Percentiles rank a stretch among this genome's conserved stretches.
These are phyloP conservation scores for Cryptocheilus praepositus DNA, from an alignment of 2,888 invertebrate genomes.

Conservation along the genomic window DNA sequence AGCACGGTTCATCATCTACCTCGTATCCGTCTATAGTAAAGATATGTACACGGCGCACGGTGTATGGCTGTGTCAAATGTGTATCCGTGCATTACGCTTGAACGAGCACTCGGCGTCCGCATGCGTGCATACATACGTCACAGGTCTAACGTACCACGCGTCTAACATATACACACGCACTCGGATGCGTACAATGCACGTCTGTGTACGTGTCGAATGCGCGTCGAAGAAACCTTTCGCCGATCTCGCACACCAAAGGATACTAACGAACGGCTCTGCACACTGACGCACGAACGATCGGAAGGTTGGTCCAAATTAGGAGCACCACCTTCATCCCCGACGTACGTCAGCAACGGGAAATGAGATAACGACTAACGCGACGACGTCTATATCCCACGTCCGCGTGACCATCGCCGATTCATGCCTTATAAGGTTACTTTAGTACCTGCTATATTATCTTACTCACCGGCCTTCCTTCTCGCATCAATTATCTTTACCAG, in stretches of 20 bases:
- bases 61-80: conserved; percentile 9
- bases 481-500: conserved; percentile 9
- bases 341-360: too few relatives aligned
- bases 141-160: not conserved
- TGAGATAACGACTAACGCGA: too few relatives aligned
- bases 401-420: too few relatives aligned
- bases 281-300: not conserved
- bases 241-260: conserved; percentile 33
- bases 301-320: too few relatives aligned
- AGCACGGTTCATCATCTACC: conserved; percentile 27
- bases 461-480: not conserved
- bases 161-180: conserved; percentile 38
- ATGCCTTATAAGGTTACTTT: not conserved
- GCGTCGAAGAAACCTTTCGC: conserved; percentile 42
- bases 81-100: conserved; percentile 18
- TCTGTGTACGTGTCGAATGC: conserved; percentile 6
- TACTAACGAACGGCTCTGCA: conserved; percentile 24
- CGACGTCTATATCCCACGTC: too few relatives aligned
- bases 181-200: conserved; percentile 35
- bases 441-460: not conserved
- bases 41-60: conserved; percentile 18
- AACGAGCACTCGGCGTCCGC: conserved; percentile 8
- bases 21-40: conserved; percentile 23
- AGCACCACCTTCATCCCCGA: too few relatives aligned
- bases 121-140: conserved; percentile 16